Conservation (phyloP, 2,113 vertebrate species). For the Macrotis lagotis region DNA sequence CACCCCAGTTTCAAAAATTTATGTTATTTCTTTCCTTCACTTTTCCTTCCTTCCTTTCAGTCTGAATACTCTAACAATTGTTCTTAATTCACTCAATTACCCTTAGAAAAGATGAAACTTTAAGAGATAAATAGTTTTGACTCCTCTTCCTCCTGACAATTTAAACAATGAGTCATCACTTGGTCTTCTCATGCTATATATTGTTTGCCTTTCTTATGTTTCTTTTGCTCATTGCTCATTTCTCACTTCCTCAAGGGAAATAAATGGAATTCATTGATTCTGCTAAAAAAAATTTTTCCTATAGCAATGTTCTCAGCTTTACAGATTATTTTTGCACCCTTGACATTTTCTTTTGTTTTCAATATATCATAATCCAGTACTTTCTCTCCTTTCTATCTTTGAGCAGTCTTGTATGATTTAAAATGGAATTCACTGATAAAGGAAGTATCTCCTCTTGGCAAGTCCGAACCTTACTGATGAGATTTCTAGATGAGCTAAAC, state of each 20-base stretch:
- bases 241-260: background rate
- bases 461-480: background rate
- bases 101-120: background rate
- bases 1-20: background rate
- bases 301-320: background rate
- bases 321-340: background rate
- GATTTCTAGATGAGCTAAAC: background rate
- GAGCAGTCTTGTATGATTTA: background rate
- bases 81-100: background rate
- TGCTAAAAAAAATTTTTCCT: background rate
- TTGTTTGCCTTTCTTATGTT: background rate
- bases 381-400: background rate
- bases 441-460: background rate
- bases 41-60: background rate
- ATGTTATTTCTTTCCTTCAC: background rate
- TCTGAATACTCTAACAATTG: background rate
- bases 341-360: background rate
- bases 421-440: background rate
- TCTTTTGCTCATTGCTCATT: constrained; percentile 1
- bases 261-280: background rate
- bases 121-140: background rate
- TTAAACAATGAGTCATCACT: background rate
- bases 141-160: background rate
- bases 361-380: background rate
- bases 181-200: background rate